Percentiles rank a stretch among this genome's conserved stretches.
Evolutionary conservation across 2,888 invertebrate genomes (phyloP).

Genomic region (Aleiodes leptofemur): DNA sequence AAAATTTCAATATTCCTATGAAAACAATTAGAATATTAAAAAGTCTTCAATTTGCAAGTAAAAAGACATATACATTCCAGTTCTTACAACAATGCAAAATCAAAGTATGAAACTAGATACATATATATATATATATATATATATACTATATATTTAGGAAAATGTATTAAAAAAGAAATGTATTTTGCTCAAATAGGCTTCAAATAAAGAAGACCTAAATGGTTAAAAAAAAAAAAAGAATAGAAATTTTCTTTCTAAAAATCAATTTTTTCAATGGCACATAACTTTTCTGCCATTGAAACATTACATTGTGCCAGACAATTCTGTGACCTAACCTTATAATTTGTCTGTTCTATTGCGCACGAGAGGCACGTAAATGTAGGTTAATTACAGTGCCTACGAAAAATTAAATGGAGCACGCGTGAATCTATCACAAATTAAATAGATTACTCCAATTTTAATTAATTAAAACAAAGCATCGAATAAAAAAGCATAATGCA

Average conservation of each 20-base stretch:
- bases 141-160: too few relatives aligned
- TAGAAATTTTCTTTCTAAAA: not conserved
- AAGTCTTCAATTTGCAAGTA: too few relatives aligned
- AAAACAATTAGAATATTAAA: too few relatives aligned
- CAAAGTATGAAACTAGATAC: too few relatives aligned
- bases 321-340: slow-evolving; percentile 31
- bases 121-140: too few relatives aligned
- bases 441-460: not conserved
- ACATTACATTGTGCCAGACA: slow-evolving; percentile 8
- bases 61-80: too few relatives aligned
- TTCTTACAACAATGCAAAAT: too few relatives aligned
- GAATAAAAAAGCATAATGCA: not conserved
- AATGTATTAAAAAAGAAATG: too few relatives aligned
- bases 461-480: too few relatives aligned
- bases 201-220: not conserved
- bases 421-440: slow-evolving; percentile 32
- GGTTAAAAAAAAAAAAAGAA: not conserved
- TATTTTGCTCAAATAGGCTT: too few relatives aligned
- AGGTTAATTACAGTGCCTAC: slow-evolving; percentile 53
- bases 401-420: slow-evolving; percentile 50
- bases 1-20: too few relatives aligned
- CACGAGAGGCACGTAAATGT: slow-evolving; percentile 43
- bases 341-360: slow-evolving; percentile 27
- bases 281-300: not conserved
- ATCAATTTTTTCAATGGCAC: slow-evolving; percentile 18